These are phyloP conservation scores for Nipponacmea schrenckii DNA, from an alignment of 2,888 invertebrate species.

Conservation along the genomic window DNA sequence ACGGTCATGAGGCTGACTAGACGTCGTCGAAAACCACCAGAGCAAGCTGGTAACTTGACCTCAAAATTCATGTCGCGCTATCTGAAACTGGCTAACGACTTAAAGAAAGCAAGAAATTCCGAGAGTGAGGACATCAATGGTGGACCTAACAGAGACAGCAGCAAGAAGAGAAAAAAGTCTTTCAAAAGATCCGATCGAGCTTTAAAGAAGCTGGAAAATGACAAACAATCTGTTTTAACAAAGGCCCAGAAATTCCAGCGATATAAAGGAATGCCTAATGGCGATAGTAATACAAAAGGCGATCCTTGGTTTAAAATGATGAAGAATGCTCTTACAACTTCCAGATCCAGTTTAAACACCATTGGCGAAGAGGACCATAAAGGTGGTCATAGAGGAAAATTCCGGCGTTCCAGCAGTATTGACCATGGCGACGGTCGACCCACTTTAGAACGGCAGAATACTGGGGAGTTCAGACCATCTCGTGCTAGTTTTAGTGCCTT, in stretches of 20 bases:
- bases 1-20: slow-evolving; percentile 46
- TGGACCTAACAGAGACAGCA: slow-evolving; percentile 34
- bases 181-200: slow-evolving; percentile 42
- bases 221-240: slow-evolving; percentile 44
- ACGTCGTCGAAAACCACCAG: slow-evolving; percentile 37
- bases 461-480: not conserved
- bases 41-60: slow-evolving; percentile 42
- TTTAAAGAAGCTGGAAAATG: slow-evolving; percentile 39
- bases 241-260: slow-evolving; percentile 43
- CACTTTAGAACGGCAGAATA: not conserved
- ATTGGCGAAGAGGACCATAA: slow-evolving; percentile 48
- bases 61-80: slow-evolving; percentile 51
- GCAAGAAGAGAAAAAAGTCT: slow-evolving; percentile 39
- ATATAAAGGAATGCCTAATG: slow-evolving; percentile 13
- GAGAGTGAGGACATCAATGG: slow-evolving; percentile 21
- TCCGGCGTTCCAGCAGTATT: not conserved
- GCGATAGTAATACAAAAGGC: slow-evolving; percentile 16
- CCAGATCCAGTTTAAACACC: slow-evolving; percentile 46
- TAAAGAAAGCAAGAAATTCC: slow-evolving; percentile 38
- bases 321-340: slow-evolving; percentile 44
- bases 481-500: not conserved
- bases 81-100: slow-evolving; percentile 53
- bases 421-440: not conserved
- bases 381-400: slow-evolving; percentile 7
- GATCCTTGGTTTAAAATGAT: slow-evolving; percentile 51